These are phyloP conservation scores for Lepidocyrtoides sp. DNA, from an alignment of 2,888 invertebrate genomes.

Conservation along the genomic window DNA sequence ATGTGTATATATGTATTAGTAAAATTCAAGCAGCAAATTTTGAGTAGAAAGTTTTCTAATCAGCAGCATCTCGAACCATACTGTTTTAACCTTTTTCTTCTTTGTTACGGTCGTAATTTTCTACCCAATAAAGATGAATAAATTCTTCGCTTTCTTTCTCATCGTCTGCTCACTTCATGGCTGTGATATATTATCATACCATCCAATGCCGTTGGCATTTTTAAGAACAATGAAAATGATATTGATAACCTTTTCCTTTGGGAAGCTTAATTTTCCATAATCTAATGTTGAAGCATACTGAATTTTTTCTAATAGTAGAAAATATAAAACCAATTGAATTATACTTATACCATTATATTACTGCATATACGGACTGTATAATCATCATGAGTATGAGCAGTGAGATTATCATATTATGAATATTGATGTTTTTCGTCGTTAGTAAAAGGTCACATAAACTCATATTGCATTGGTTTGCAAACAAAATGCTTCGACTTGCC, in stretches of 20 bases:
- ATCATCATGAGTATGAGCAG: not conserved
- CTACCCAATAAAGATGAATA: not conserved
- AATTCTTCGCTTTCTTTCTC: slow-evolving; percentile 27
- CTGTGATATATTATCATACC: too few species aligned
- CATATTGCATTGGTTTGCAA: too few species aligned
- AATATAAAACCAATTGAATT: too few species aligned
- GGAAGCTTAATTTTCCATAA: too few species aligned
- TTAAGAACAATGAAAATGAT: too few species aligned
- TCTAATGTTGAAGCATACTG: too few species aligned
- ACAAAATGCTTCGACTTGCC: too few species aligned
- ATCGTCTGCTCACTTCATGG: not conserved
- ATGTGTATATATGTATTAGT: too few species aligned
- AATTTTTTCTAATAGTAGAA: too few species aligned
- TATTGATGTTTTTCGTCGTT: not conserved
- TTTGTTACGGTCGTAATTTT: not conserved
- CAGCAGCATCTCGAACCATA: not conserved
- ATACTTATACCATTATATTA: not conserved
- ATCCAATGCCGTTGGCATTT: slow-evolving; percentile 34
- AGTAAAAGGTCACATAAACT: too few species aligned
- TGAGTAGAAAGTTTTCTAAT: not conserved
- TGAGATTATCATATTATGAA: too few species aligned
- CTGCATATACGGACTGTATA: not conserved
- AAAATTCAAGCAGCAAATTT: not conserved
- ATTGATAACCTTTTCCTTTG: not conserved
- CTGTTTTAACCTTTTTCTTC: slow-evolving; percentile 25